Evolutionary conservation across 2,113 vertebrate genomes (phyloP), one percentile per base, ranked within the genome.

Genomic region (Perca schrenkii): DNA sequence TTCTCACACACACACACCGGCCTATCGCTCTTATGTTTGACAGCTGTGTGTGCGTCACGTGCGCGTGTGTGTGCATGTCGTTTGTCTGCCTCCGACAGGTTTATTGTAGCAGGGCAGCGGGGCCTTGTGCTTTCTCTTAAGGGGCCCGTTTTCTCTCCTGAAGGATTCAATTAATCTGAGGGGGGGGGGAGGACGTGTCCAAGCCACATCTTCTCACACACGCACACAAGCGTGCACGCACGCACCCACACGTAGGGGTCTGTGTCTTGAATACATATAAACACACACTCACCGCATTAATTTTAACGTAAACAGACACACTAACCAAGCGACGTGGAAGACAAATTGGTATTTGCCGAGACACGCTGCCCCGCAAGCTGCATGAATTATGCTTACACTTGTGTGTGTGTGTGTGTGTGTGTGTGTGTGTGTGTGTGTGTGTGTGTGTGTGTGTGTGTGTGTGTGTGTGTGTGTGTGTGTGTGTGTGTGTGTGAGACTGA

Each of bases 151-250:
- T 92, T 94, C 90, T 87, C 77, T 90, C 80, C 89, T 91, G 91
- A 89, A 94, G 86, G 88, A 92, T 92, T 92, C 92, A 92, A 93
- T 94, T 92, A 91, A 92, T 94, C 89, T 90, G 86, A 84, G 82
- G 80, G 80, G 79, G 77, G 83, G 25, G 25, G 25, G 25, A n/a
- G 25, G 28, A 84, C 46, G n/a, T 68, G 89, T 91, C 88, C 64
- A 21, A 70, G 62, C 58, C 47, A 64, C 56, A 73, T 89, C 79
- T 62, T 77, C 78, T 10, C 61, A 1, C 79, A 16, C 65, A 10
- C 76, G 10, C 60, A 14, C 66, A 11, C 79, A 7, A 34, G 34
- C 34, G 5, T 34, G 34, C 63, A 57, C 63, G 36, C 65, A 63
- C 60, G 40, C 61, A 22, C 50, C 10, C 60, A 43, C 47, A 66